phyloP scores from a whole-genome alignment of 2,797 vertebrate species.

The Benthosema pterotum region DNA sequence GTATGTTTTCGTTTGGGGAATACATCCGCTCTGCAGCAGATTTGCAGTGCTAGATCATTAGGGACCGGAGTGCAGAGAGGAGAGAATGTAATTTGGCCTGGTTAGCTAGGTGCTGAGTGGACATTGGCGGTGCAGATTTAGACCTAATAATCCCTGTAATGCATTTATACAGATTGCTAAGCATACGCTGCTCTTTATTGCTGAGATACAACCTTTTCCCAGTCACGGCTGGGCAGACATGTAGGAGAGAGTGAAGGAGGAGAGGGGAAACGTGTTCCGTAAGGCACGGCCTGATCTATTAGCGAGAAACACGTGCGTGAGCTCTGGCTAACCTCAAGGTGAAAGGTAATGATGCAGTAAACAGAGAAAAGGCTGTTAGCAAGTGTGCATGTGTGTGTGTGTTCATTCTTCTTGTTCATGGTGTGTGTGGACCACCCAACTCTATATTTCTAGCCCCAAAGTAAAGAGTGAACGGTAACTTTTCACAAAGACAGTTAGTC shows the following conservation, averaged over 20 bases:
- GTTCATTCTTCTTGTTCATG: background rate
- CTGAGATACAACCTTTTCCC: conserved; percentile 53
- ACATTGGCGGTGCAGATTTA: conserved; percentile 16
- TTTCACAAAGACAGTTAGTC: conserved; percentile 34
- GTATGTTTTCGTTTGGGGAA: background rate
- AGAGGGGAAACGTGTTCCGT: conserved; percentile 32
- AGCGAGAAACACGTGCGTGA: conserved; percentile 23
- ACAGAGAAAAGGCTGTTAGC: conserved; percentile 34
- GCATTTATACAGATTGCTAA: conserved; percentile 60
- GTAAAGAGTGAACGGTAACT: conserved; percentile 20
- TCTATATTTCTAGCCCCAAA: conserved; percentile 55
- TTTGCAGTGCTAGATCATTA: background rate
- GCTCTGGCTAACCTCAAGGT: conserved; percentile 13
- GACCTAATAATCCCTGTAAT: conserved; percentile 29
- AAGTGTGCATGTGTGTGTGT: conserved; percentile 8
- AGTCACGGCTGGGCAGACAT: conserved; percentile 31
- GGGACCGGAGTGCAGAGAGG: conserved; percentile 6
- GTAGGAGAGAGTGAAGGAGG: conserved; percentile 24
- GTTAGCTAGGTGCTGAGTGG: conserved; percentile 18
- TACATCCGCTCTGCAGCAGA: background rate
- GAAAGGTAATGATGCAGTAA: conserved; percentile 31
- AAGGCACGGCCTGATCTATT: conserved; percentile 60
- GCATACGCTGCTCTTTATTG: conserved; percentile 66
- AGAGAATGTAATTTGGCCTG: conserved; percentile 28
- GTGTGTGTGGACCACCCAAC: conserved; percentile 48